Conservation (phyloP, 2,113 vertebrate species). For the Myrmecophaga tridactyla region DNA sequence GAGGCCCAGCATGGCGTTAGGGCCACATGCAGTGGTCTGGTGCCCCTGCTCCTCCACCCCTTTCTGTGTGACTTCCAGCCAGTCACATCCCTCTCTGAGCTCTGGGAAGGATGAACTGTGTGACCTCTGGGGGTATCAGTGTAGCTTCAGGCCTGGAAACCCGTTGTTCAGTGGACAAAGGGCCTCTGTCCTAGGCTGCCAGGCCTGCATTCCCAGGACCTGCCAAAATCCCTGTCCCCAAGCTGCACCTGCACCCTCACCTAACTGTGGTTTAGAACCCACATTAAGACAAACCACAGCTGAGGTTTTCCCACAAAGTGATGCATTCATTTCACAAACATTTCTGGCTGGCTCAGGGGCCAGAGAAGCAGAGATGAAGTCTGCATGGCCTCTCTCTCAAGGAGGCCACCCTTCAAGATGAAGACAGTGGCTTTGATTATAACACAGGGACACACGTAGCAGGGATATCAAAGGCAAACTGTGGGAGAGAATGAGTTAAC, state of each 20-base stretch:
- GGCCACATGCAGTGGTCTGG: accelerated
- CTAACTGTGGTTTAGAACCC: background rate
- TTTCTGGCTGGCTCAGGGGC: background rate
- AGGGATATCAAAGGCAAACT: background rate
- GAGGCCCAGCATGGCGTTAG: background rate
- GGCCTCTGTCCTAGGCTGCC: background rate
- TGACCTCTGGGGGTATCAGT: accelerated
- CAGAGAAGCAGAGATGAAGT: background rate
- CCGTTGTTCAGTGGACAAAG: background rate
- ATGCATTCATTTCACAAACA: background rate
- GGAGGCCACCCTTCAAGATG: background rate
- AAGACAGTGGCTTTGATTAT: accelerated
- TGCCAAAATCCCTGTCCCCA: background rate
- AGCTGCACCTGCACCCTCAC: too few relatives aligned
- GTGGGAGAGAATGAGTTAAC: background rate
- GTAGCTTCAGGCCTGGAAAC: background rate
- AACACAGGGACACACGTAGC: background rate
- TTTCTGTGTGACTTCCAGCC: background rate
- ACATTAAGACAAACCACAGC: background rate
- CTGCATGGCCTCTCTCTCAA: accelerated
- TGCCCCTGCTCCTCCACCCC: background rate
- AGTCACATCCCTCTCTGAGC: background rate
- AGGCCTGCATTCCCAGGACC: background rate
- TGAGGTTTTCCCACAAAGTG: background rate
- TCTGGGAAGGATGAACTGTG: background rate